phyloP scores from a whole-genome alignment of 2,113 vertebrate species.

The Alosa alosa region DNA sequence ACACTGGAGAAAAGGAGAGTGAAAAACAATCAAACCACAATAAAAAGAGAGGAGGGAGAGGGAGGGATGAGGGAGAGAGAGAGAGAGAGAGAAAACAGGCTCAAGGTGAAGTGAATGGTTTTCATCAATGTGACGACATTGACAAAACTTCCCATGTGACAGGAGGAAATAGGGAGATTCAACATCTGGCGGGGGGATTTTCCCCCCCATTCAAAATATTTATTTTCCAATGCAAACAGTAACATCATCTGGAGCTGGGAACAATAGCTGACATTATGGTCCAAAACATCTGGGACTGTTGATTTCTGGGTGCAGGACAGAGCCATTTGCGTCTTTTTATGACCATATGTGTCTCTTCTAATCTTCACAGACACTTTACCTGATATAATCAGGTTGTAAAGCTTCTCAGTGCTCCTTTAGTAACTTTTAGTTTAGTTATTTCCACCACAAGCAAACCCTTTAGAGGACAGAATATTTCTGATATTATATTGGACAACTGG shows the following conservation, averaged over 20 bases:
- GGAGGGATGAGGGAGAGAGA: background rate
- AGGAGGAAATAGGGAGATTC: conserved; percentile 2
- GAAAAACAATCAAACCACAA: background rate
- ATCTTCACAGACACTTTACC: background rate
- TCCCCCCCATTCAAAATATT: background rate
- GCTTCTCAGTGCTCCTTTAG: background rate
- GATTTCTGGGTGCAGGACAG: background rate
- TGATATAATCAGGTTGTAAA: background rate
- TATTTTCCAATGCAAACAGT: conserved; percentile 1
- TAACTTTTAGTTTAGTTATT: too few species aligned
- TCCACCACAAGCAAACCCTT: background rate
- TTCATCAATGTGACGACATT: conserved; percentile 1
- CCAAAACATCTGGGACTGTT: background rate
- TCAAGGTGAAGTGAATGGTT: conserved; percentile 13
- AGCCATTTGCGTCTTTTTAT: background rate
- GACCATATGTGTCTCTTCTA: background rate
- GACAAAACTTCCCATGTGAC: background rate
- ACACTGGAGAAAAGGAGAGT: background rate
- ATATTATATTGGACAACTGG: background rate
- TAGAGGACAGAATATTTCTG: background rate
- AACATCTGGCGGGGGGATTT: background rate
- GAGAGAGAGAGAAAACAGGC: background rate
- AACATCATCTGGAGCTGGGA: background rate
- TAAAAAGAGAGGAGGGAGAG: background rate
- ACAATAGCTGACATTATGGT: background rate